Percentiles rank a stretch among this genome's conserved stretches.
phyloP scores from a whole-genome alignment of 1,140 invertebrate species.

The Drosophila quadrilineata region DNA sequence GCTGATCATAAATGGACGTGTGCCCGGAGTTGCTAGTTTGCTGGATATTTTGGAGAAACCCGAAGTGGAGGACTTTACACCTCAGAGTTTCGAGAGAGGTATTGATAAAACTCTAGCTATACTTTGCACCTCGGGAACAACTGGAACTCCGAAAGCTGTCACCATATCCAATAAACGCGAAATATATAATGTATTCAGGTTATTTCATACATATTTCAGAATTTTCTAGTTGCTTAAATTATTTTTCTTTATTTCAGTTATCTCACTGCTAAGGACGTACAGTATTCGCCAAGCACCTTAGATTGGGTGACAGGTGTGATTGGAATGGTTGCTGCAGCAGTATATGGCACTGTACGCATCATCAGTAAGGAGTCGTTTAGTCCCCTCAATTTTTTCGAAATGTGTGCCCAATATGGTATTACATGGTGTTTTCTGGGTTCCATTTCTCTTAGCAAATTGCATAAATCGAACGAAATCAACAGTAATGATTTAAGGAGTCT shows the following conservation, averaged over 20 bases:
- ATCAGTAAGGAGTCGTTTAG: slow-evolving; percentile 62
- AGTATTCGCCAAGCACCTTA: slow-evolving; percentile 73
- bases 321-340: slow-evolving; percentile 56
- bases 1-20: slow-evolving; percentile 46
- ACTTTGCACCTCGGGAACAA: slow-evolving; percentile 87
- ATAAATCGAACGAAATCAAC: slow-evolving; percentile 35
- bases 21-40: slow-evolving; percentile 37
- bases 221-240: too few relatives aligned
- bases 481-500: slow-evolving; percentile 45
- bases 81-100: slow-evolving; percentile 39
- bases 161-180: slow-evolving; percentile 85
- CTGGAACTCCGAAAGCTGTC: slow-evolving; percentile 90
- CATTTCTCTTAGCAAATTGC: slow-evolving; percentile 59
- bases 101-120: slow-evolving; percentile 74
- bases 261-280: slow-evolving; percentile 53
- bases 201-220: too few relatives aligned
- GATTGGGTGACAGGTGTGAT: slow-evolving; percentile 74
- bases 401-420: slow-evolving; percentile 63
- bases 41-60: slow-evolving; percentile 49
- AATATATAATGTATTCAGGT: slow-evolving; percentile 55
- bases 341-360: slow-evolving; percentile 58
- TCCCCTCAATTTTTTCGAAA: slow-evolving; percentile 48
- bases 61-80: slow-evolving; percentile 45
- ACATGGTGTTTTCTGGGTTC: slow-evolving; percentile 60
- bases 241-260: slow-evolving; percentile 42